Base-by-base conservation (phyloP, 2,888 invertebrate species). In the Cetonia aurata region DNA sequence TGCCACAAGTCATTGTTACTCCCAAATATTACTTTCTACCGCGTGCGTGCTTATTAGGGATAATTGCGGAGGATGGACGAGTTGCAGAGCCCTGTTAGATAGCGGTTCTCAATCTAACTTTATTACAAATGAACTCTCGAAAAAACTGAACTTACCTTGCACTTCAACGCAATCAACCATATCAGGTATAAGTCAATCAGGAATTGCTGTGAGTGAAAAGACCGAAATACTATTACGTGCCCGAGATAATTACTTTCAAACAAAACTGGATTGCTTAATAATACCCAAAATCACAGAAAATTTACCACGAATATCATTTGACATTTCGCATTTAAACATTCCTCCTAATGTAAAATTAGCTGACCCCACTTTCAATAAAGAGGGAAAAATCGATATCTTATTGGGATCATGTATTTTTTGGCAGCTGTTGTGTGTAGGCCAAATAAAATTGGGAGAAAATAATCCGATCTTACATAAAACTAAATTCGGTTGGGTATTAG, bases 11-110 rank as follows among this genome's bases (percentile, higher is more conserved):
- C 8, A 17, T 6, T 6, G 8, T 37, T 10, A 37, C 6, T 33
- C 41, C 1, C 53, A 67, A 67, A 37, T 55, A 53, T 44, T 67
- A 33, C 37, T 67, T 12, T 52, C 67, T 8, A 77, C 77, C 37
- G 77, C 75, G 6, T 66, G 44, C 6, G 66, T 76, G 1, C n/a
- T 72, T 1, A 41, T 77, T 9, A 13, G 50, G 13, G 68, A 73
- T 50, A 25, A 41, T 8, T n/a, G 70, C 12, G 75, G 76, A 12
- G 60, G 60, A 25, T 50, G 53, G 41, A 50, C 17, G 10, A 60
- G 48, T 9, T 75, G 75, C 68, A 72, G 76, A 44, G 75, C 72
- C 6, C 48, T 77, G 3, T 68, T 77, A 19, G 76, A 76, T 50
- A 68, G 70, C 12, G 75, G 75, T 12, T 73, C 73, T 8, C 76